Conservation (phyloP, 2,113 vertebrate species). For the Pelecanoides urinatrix region DNA sequence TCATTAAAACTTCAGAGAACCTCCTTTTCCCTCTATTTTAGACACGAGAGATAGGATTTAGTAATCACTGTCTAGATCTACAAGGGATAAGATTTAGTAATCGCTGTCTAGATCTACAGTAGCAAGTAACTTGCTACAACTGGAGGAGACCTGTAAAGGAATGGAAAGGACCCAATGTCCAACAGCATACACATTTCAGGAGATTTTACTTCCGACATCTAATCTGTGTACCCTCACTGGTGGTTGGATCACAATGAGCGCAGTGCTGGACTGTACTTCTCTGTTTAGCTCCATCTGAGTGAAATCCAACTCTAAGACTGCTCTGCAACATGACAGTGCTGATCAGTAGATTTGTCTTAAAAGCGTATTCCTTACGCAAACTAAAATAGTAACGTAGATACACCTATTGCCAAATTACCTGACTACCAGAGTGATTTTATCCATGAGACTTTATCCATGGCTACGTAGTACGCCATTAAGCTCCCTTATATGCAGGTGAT, state of each 20-base stretch:
- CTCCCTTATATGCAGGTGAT: conserved; percentile 1
- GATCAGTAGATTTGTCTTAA: not conserved
- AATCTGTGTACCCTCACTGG: not conserved
- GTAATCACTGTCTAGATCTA: not conserved
- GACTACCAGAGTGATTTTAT: not conserved
- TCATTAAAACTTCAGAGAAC: not conserved
- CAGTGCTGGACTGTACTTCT: not conserved
- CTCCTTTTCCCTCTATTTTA: not conserved
- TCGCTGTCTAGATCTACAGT: not conserved
- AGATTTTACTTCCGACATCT: not conserved
- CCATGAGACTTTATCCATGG: not conserved
- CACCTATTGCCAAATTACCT: not conserved
- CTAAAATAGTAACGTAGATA: not conserved
- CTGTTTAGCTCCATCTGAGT: not conserved
- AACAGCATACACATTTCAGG: not conserved
- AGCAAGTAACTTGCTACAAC: not conserved
- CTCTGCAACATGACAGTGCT: not conserved
- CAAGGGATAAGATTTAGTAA: not conserved
- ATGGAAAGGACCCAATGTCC: not conserved
- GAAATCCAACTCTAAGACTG: not conserved
- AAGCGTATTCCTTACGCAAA: not conserved
- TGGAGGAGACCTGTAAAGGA: not conserved
- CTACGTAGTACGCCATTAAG: not conserved
- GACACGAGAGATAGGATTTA: not conserved
- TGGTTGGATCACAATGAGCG: not conserved